Percentiles rank a stretch among this genome's conserved stretches.
Evolutionary conservation across 2,113 vertebrate species (phyloP).

Genomic region (Coturnix japonica): DNA sequence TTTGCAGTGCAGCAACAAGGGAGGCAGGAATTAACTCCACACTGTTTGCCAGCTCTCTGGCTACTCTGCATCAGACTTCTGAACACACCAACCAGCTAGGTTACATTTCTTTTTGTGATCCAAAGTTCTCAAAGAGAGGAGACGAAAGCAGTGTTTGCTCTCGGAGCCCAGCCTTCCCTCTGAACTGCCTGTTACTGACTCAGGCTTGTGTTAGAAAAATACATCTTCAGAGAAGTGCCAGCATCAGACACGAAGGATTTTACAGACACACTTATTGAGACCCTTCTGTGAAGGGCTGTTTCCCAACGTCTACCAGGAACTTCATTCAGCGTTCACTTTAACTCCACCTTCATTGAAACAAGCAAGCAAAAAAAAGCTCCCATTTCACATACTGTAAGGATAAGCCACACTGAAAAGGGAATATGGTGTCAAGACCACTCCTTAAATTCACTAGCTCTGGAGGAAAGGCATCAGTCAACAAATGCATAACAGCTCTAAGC

Average conservation of each 20-base stretch:
- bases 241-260: constrained; percentile 51
- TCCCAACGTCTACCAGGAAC: constrained; percentile 25
- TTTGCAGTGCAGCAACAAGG: constrained; percentile 15
- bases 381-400: not conserved
- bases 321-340: not conserved
- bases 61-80: constrained; percentile 42
- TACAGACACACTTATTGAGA: constrained; percentile 1
- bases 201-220: constrained; percentile 42
- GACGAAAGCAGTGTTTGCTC: constrained; percentile 11
- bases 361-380: not conserved
- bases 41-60: constrained; percentile 30
- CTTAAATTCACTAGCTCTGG: not conserved
- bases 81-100: constrained; percentile 17
- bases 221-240: constrained; percentile 53
- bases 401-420: not conserved
- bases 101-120: not conserved
- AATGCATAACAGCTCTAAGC: not conserved
- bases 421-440: not conserved
- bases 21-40: constrained; percentile 69
- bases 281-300: constrained; percentile 10
- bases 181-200: constrained; percentile 40
- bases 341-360: constrained; percentile 1
- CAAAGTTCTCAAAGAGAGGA: constrained; percentile 27
- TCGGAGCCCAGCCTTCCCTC: constrained; percentile 45
- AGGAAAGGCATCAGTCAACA: not conserved